These are phyloP conservation scores for Rhinoraja longicauda DNA, from an alignment of 2,797 vertebrate species.

Conservation along the genomic window DNA sequence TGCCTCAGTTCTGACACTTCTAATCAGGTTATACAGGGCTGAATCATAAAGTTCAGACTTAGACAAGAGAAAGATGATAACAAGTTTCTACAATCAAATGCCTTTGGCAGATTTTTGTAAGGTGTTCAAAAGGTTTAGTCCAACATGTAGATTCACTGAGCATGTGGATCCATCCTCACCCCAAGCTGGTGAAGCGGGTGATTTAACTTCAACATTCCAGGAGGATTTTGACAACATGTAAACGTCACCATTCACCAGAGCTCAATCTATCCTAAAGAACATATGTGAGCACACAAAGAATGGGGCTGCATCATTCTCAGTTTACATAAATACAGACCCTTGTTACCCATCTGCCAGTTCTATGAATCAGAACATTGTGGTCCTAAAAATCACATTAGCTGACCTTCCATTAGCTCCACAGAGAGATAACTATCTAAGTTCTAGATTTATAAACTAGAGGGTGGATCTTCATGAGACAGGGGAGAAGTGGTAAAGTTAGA, in stretches of 20 bases:
- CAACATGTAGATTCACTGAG: background rate
- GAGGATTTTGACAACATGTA: background rate
- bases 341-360: background rate
- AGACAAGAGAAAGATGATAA: background rate
- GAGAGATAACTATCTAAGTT: background rate
- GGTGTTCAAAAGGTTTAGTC: background rate
- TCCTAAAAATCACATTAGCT: background rate
- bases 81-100: background rate
- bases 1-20: background rate
- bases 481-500: too few species aligned
- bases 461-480: too few species aligned
- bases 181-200: background rate
- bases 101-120: background rate
- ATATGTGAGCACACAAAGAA: background rate
- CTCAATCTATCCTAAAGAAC: background rate
- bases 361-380: background rate
- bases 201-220: background rate
- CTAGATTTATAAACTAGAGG: too few species aligned
- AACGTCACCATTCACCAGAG: background rate
- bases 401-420: background rate
- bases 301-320: background rate
- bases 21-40: slow-evolving; percentile 11
- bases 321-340: background rate
- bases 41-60: background rate
- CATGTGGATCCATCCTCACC: background rate